phyloP scores from a whole-genome alignment of 2,113 vertebrate genomes.

The Brachypteracias leptosomus region DNA sequence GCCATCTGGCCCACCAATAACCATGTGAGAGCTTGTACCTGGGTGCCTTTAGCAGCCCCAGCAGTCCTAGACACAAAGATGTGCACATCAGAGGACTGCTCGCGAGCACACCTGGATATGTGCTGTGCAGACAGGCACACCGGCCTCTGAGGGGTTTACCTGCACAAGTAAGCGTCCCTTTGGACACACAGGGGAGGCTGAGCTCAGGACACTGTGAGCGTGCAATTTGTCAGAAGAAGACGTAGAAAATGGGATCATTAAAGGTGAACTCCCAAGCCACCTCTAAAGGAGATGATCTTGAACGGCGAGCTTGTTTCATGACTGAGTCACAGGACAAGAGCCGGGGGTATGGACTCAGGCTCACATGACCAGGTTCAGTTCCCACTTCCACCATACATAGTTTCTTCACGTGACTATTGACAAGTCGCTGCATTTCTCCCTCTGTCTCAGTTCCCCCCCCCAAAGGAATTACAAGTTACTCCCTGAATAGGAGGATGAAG shows the following conservation, averaged over 20 bases:
- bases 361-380: background rate
- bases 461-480: background rate
- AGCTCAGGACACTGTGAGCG: background rate
- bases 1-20: background rate
- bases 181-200: background rate
- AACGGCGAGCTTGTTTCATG: background rate
- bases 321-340: background rate
- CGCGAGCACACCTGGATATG: background rate
- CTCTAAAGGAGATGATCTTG: background rate
- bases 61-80: background rate
- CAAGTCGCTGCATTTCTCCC: background rate
- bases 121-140: background rate
- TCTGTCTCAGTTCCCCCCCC: background rate
- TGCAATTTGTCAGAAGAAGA: background rate
- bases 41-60: background rate
- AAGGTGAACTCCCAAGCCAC: background rate
- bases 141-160: background rate
- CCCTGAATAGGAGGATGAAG: background rate
- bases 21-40: background rate
- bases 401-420: background rate
- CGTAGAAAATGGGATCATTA: background rate
- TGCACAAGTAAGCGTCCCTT: background rate
- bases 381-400: background rate
- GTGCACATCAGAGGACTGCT: background rate
- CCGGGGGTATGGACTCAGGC: background rate